Evolutionary conservation across 2,797 vertebrate genomes (phyloP), one percentile per base, ranked within the genome.

Genomic region (Spinibarbus caldwelli): DNA sequence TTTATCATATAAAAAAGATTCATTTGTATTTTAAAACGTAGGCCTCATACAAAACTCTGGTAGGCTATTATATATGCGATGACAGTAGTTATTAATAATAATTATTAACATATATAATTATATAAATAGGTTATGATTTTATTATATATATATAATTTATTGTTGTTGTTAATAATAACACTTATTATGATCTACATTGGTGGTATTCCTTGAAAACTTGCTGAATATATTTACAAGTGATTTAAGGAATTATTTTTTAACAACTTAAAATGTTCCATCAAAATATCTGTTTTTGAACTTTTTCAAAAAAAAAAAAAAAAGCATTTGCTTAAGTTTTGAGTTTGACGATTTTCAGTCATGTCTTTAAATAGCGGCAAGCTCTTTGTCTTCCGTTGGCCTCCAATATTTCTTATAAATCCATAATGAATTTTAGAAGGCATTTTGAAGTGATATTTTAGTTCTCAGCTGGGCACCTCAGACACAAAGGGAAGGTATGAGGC

Each of bases 321-420:
- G 6, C 3, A 59, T 34, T 72, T 72, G 9, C 67, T 82, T 34
- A 17, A 6, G 23, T 47, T 36, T 73, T 36, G 19, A 19, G 54
- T 31, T 36, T 62, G 91, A 93, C 92, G 92, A 90, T 91, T 92
- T 90, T 90, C 93, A 93, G 93, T 92, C 93, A 92, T 94, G 92
- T 93, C 90, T 59, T 72, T 62, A 34, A 19, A 66, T 43, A 15
- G 43, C 4, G 38, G 29, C 31, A 29, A 54, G 23, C 41, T 84
- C 2, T 77, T 41, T 78, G 64, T 76, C 21, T 62, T 47, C 12
- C 15, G n/a, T 34, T 64, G 17, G 36, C 2, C 17, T 71, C 66
- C 66, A 78, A 31, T 54, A 3, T 82, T 71, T 72, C 29, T 67
- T 15, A 80, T 15, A 66, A 26, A 73, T 78, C 31, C 45, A 54